Conservation (phyloP, 2,797 vertebrate species). For the Tragopan temminckii region DNA sequence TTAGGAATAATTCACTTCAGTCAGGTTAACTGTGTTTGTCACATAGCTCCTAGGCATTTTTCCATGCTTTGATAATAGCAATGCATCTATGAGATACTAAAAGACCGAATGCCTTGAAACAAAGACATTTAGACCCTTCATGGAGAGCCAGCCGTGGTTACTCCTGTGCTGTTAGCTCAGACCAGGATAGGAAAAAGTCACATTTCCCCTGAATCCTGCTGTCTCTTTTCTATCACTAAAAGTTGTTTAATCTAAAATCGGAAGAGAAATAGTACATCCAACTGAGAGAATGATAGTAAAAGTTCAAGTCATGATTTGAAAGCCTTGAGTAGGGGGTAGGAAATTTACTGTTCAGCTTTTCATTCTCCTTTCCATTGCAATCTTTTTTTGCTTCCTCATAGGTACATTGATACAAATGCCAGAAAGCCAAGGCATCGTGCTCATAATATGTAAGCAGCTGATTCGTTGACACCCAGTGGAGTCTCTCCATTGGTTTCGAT, state of each 20-base stretch:
- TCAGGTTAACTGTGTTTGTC: slow-evolving; percentile 40
- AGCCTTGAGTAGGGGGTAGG: not conserved
- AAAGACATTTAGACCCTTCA: slow-evolving; percentile 4
- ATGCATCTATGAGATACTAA: not conserved
- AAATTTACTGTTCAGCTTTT: slow-evolving; percentile 6
- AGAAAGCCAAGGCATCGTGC: not conserved
- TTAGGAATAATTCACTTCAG: slow-evolving; percentile 30
- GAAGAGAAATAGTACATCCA: not conserved
- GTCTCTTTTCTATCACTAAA: not conserved
- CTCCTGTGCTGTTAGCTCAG: not conserved
- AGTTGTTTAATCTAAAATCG: not conserved
- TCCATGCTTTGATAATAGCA: slow-evolving; percentile 17
- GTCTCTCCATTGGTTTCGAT: not conserved
- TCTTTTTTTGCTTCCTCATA: not conserved
- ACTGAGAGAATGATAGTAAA: not conserved
- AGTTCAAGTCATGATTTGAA: not conserved
- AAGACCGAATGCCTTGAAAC: not conserved
- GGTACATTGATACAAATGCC: not conserved
- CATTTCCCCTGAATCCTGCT: not conserved
- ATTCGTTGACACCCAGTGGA: not conserved
- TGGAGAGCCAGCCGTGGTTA: not conserved
- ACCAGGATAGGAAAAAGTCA: not conserved
- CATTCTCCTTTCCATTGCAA: not conserved
- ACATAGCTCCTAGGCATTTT: slow-evolving; percentile 10
- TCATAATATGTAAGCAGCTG: not conserved